Conservation (phyloP, 2,888 invertebrate species). For the Strigamia maritima region DNA sequence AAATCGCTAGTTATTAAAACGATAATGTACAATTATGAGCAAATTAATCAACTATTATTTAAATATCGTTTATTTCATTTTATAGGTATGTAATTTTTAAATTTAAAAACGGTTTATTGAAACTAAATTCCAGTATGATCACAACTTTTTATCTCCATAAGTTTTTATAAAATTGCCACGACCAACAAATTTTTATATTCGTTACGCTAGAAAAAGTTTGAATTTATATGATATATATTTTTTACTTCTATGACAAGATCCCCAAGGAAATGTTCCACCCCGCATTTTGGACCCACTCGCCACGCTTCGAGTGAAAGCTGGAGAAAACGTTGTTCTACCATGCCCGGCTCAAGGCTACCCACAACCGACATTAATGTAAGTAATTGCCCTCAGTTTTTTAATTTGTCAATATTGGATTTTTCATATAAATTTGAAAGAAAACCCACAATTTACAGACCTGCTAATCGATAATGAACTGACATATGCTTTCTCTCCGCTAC, state of each 20-base stretch:
- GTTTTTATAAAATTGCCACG: background rate
- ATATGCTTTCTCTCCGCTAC: background rate
- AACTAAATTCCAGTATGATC: background rate
- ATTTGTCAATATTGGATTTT: background rate
- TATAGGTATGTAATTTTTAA: background rate
- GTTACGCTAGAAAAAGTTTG: conserved; percentile 19
- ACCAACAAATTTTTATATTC: background rate
- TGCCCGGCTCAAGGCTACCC: conserved; percentile 37
- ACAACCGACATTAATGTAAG: conserved; percentile 33
- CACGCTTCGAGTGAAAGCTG: conserved; percentile 35
- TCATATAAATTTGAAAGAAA: background rate
- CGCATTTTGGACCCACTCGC: conserved; percentile 33
- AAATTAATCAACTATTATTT: background rate
- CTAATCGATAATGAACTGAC: background rate
- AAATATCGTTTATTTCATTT: background rate
- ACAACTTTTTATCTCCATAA: background rate
- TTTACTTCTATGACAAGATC: conserved; percentile 17
- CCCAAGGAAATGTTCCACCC: conserved; percentile 38
- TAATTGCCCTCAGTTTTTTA: conserved; percentile 6
- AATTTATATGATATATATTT: background rate
- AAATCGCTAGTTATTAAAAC: too few relatives aligned
- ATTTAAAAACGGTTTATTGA: background rate
- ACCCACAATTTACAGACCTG: background rate
- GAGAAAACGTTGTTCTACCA: conserved; percentile 36
- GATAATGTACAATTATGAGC: too few relatives aligned